Base-by-base conservation (phyloP, 2,113 vertebrate genomes). In the Cryptoleucopteryx plumbea region DNA sequence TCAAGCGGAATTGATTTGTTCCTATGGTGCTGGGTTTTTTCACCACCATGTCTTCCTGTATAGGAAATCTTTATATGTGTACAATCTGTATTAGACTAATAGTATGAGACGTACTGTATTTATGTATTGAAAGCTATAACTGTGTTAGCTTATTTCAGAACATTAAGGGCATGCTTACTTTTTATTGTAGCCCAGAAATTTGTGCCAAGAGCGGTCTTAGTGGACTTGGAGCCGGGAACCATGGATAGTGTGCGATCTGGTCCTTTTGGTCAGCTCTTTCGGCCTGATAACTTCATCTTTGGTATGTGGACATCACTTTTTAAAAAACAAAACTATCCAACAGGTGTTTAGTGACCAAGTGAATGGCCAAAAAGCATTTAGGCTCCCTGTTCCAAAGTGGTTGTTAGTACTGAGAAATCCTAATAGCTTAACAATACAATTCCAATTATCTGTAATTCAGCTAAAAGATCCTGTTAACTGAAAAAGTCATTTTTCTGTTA, bases 231-330 rank as follows among this genome's bases (percentile, higher is more conserved):
- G 93, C 99, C 99, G 0, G 99, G 99, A 95, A 99, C 99, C 84
- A 99, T 99, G 99, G 99, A 99, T 96, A 99, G 99, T 68, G 99
- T 99, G 71, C 97, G 99, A 34, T 99, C 99, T 1, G 99, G 99
- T 86, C 98, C 98, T 77, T 99, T 99, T 22, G 99, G 99, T 82
- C 99, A 99, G 75, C 99, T 99, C 65, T 99, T 99, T 93, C 98
- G 99, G 92, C 99, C 99, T 0, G 99, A 99, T 97, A 99, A 99
- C 98, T 99, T 99, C 98, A 99, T 99, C 94, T 99, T 99, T 18
- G 99, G 99, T 99, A 98, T 94, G 98, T 96, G 58, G 23, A 88
- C 3, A 2, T 63, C 47, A 62, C 52, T 43, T 71, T 50, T 68
- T 74, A 22, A 66, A 79, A 66, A 68, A 52, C 1, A 78, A 48